Base-by-base conservation (phyloP, 1,140 invertebrate genomes). In the Pachypsylla venusta region DNA sequence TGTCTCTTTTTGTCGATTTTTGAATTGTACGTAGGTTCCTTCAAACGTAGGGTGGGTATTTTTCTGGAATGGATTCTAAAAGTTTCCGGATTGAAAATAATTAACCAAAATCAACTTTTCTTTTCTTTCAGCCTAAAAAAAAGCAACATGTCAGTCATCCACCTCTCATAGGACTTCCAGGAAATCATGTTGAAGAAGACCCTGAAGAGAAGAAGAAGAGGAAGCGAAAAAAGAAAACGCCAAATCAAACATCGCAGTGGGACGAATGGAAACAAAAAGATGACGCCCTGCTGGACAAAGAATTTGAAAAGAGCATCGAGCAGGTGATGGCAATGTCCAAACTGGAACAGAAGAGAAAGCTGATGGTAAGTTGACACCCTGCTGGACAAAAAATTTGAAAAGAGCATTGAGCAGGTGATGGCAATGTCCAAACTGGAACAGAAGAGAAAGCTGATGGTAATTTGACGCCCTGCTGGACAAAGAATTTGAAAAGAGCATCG, bases 251-350 rank as follows among this genome's bases (percentile, higher is more conserved):
- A 35, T 10, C 30, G 2, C 67, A 67, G 28, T 69, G 68, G 66
- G 64, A 70, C 60, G 64, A 69, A 48, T 68, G 69, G 68, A 69
- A 66, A 35, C 53, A 67, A 25, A 67, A 65, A 62, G 69, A 70
- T 62, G 16, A 35, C 10, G 62, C 53, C 13, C 65, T 68, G 56
- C 35, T 64, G 20, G 65, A 70, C 42, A 74, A 71, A 26, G 64
- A 68, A 7, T 77, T 72, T 67, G 73, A 76, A 60, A 66, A 72
- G 60, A 71, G 75, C 58, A 58, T 78, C 13, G 67, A 75, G 63
- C 64, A 73, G 67, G 76, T 76, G 1, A 64, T 78, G 35, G 60
- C 76, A 20, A 64, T 72, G 20, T 77, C 76, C 59, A 75, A 75
- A 67, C 58, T 77, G 26, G 76, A 77, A 55, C 75, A 64, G 65